Base-by-base conservation (phyloP, 2,113 vertebrate genomes). In the Sphaerodactylus townsendi region DNA sequence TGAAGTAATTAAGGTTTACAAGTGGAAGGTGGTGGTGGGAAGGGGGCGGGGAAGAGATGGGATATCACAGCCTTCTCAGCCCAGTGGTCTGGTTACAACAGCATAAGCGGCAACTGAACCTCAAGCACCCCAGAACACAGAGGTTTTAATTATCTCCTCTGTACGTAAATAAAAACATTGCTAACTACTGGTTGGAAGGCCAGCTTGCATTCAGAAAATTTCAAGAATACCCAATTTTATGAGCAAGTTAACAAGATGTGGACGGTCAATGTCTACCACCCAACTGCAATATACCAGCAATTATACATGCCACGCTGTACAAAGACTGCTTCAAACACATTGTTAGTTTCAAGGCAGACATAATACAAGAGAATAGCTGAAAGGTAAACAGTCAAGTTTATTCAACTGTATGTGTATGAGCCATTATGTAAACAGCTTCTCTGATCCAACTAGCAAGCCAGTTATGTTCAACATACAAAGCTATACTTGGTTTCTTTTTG, bases 301-400 rank as follows among this genome's bases (percentile, higher is more conserved):
- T 44, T 35, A 2, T 66, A 19, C 17, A 65, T 80, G 81, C 41
- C 81, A 73, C 35, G 48, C 21, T 86, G 25, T 71, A 62, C 70
- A 23, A 37, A 70, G 71, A 46, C 68, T 71, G 76, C 70, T 77
- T 39, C 15, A 91, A 53, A 15, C 17, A 85, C 62, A 19, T 81
- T 91, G 89, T 88, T 66, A 71, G 85, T 83, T 69, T 84, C 21
- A 35, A 68, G 30, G 37, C 82, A 88, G 66, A 4, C 35, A 73
- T 23, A 68, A 44, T n/a, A 83, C 14, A 46, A 83, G 15, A 56
- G 15, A 13, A 64, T 30, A 35, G 56, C 8, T 11, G n/a, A 77
- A 68, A 3, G 3, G 41, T 37, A 77, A 62, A 28, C 59, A 28
- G 17, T 7, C 74, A 84, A 33, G 14, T 69, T 44, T 10, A 78